Conservation (phyloP, 2,888 invertebrate species). For the Augochlorella aurata region DNA sequence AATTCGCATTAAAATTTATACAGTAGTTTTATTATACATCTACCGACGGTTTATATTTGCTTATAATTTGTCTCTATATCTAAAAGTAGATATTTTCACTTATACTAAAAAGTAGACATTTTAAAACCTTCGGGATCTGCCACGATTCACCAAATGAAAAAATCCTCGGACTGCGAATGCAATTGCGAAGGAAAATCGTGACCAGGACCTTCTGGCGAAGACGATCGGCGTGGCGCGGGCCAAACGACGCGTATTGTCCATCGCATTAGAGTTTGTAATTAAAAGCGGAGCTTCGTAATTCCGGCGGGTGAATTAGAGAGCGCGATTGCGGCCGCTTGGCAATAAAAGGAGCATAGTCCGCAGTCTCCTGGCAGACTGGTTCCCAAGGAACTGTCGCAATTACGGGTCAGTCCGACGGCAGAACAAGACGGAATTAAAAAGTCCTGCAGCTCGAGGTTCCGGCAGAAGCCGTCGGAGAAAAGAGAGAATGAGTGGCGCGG, state of each 20-base stretch:
- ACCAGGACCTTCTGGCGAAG: no score
- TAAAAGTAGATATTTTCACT: no score
- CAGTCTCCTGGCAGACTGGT: slow-evolving; percentile 20
- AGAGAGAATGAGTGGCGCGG: not conserved
- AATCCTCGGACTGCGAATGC: no score
- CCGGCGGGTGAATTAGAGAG: slow-evolving; percentile 8
- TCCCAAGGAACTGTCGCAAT: slow-evolving; percentile 42
- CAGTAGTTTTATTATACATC: no score
- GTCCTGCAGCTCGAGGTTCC: slow-evolving; percentile 45
- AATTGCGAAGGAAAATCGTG: no score
- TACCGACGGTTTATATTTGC: no score
- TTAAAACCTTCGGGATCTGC: no score
- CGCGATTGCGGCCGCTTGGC: not conserved
- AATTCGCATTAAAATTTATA: no score
- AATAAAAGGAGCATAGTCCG: not conserved
- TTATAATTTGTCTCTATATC: no score
- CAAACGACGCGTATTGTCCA: not conserved
- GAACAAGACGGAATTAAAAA: slow-evolving; percentile 56
- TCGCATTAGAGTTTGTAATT: not conserved
- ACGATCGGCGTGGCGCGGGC: not conserved
- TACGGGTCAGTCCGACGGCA: slow-evolving; percentile 6
- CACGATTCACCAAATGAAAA: no score
- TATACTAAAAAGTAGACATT: no score
- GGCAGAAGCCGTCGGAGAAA: not conserved
- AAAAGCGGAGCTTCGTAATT: not conserved